Percentiles rank a stretch among this genome's conserved stretches.
phyloP scores from a whole-genome alignment of 1,140 invertebrate genomes.

The Octopus sinensis region DNA sequence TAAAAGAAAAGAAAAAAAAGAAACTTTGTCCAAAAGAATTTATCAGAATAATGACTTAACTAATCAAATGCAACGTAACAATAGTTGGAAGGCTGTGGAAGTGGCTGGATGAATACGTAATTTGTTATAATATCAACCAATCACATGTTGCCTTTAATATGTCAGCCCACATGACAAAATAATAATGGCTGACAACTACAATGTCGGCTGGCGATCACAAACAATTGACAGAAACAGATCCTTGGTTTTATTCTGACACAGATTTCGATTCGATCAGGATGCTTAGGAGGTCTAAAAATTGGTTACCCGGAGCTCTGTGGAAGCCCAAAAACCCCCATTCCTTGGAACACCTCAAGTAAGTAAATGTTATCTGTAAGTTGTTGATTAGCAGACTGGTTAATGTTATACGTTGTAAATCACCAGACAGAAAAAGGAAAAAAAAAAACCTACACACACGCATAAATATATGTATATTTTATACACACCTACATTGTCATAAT shows the following conservation, averaged over 20 bases:
- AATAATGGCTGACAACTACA: slow-evolving; percentile 2
- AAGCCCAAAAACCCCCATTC: slow-evolving; percentile 95
- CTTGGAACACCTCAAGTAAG: slow-evolving; percentile 88
- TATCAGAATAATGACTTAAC: not conserved
- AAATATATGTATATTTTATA: too few species aligned
- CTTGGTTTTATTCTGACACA: slow-evolving; percentile 9
- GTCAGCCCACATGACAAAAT: slow-evolving; percentile 7
- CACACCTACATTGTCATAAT: too few species aligned
- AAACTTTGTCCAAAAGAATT: not conserved
- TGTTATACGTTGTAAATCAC: too few species aligned
- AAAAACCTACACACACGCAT: too few species aligned
- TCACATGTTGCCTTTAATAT: not conserved
- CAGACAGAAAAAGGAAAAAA: too few species aligned
- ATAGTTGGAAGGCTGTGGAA: not conserved
- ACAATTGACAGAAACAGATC: not conserved
- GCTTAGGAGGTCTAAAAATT: slow-evolving; percentile 56
- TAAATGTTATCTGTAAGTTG: slow-evolving; percentile 15
- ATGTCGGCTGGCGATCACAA: not conserved
- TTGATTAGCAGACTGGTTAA: too few species aligned
- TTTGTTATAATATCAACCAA: not conserved
- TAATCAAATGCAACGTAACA: not conserved
- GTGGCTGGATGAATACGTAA: not conserved
- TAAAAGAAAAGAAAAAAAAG: not conserved
- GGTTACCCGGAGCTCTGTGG: slow-evolving; percentile 70
- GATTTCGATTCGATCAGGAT: slow-evolving; percentile 23